A percentile compares a stretch with the other conserved stretches of the same genome.
Evolutionary conservation across 2,113 vertebrate genomes (phyloP).

Genomic region (Ursus arctos): DNA sequence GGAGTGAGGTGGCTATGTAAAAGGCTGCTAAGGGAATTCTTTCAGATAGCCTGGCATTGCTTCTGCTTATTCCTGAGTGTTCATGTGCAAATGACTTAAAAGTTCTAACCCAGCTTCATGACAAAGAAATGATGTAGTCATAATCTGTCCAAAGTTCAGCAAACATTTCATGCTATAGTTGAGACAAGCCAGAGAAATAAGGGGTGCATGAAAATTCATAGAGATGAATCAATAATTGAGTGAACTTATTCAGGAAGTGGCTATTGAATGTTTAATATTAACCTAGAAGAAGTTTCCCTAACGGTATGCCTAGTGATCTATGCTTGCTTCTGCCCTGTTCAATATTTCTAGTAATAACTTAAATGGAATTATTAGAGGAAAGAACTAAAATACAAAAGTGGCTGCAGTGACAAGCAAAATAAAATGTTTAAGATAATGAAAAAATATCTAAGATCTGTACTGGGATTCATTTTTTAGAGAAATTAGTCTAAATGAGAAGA

Average conservation of each 20-base stretch:
- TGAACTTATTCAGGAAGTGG: not conserved
- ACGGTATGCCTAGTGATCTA: not conserved
- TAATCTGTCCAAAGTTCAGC: not conserved
- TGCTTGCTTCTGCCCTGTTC: not conserved
- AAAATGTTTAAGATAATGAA: not conserved
- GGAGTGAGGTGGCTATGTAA: not conserved
- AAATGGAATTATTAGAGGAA: not conserved
- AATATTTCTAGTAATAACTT: not conserved
- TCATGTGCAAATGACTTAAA: not conserved
- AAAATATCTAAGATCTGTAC: not conserved
- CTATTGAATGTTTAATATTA: not conserved
- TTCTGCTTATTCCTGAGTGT: not conserved
- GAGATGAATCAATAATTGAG: not conserved
- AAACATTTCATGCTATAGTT: not conserved
- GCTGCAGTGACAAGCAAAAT: not conserved
- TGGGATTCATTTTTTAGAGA: not conserved
- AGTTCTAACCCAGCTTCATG: not conserved
- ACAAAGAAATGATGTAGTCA: not conserved
- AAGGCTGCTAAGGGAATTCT: not conserved
- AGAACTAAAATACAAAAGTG: not conserved
- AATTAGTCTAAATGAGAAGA: not conserved
- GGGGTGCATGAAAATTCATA: not conserved
- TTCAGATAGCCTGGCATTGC: not conserved
- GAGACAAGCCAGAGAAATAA: not conserved
- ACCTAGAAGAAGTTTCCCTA: not conserved